Conservation (phyloP, 2,113 vertebrate genomes). For the cattle (Bos taurus) region DNA sequence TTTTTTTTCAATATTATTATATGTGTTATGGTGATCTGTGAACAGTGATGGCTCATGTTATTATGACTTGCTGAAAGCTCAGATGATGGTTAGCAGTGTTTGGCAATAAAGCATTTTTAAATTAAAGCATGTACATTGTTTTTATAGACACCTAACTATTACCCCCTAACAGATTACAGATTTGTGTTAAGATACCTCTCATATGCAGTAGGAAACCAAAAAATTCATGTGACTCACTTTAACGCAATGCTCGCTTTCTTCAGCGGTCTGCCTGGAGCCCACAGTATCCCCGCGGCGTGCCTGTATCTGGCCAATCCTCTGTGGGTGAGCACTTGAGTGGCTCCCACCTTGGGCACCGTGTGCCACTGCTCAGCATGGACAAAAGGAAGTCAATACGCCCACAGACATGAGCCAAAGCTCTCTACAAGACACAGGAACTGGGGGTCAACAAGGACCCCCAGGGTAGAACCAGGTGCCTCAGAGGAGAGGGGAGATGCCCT, state of each 20-base stretch:
- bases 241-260: rapidly evolving
- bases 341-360: rapidly evolving
- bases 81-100: neutral
- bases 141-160: neutral
- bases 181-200: neutral
- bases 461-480: neutral
- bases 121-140: neutral
- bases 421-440: neutral
- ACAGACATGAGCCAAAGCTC: rapidly evolving
- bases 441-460: neutral
- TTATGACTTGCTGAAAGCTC: neutral
- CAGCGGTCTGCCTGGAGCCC: neutral
- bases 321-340: rapidly evolving
- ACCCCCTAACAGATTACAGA: neutral
- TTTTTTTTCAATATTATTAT: neutral
- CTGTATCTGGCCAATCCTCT: rapidly evolving
- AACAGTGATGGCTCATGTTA: neutral
- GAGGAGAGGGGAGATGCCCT: neutral
- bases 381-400: neutral
- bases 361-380: neutral
- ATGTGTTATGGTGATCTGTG: neutral
- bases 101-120: neutral
- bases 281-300: neutral
- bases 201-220: neutral
- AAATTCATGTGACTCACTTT: neutral